Evolutionary conservation across 92 coral and sea anemone species (phyloP).

Genomic region (Pocillopora grandis): DNA sequence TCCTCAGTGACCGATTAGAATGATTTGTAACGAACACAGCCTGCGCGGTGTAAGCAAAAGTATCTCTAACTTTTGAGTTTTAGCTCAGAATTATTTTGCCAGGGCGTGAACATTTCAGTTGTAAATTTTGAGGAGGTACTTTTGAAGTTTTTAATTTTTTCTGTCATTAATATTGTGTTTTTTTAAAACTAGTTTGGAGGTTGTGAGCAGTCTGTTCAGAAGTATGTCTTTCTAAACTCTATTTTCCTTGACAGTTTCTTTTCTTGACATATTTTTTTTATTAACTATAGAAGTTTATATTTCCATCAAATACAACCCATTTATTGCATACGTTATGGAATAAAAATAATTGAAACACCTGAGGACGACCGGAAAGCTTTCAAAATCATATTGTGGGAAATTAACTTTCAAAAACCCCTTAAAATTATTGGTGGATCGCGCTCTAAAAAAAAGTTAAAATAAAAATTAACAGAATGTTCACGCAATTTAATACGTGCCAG

Average conservation of each 20-base stretch:
- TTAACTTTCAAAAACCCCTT: slow-evolving; percentile 17
- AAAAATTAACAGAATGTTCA: neutral
- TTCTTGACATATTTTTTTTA: slow-evolving; percentile 19
- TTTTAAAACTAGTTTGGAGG: neutral
- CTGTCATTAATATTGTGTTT: too few relatives aligned
- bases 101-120: too few relatives aligned
- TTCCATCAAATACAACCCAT: slow-evolving; percentile 10
- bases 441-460: neutral
- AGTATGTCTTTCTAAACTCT: neutral
- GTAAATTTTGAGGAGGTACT: neutral
- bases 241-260: slow-evolving; percentile 6
- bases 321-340: slow-evolving; percentile 26
- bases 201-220: neutral
- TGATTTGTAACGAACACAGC: too few relatives aligned
- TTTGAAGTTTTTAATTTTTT: neutral
- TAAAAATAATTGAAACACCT: slow-evolving; percentile 23
- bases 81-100: too few relatives aligned
- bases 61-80: too few relatives aligned
- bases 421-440: neutral
- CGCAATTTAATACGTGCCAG: neutral
- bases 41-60: too few relatives aligned
- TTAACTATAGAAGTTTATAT: slow-evolving; percentile 29
- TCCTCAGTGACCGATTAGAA: too few relatives aligned
- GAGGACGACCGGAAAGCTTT: slow-evolving; percentile 33
- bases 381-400: slow-evolving; percentile 37